phyloP scores from a whole-genome alignment of 1,140 invertebrate species.

The Trachymyrmex cornetzi region DNA sequence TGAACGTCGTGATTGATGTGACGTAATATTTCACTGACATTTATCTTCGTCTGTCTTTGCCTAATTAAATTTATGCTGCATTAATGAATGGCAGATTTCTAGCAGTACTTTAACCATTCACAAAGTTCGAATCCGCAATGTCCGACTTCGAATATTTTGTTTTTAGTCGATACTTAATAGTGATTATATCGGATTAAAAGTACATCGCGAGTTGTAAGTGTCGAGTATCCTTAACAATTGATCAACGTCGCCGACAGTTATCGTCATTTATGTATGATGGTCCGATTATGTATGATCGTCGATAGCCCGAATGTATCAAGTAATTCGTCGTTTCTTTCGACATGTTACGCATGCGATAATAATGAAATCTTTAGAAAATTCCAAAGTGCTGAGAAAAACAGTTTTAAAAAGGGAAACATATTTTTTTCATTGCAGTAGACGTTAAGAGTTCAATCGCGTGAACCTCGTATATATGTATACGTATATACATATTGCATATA shows the following conservation, averaged over 20 bases:
- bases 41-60: neutral
- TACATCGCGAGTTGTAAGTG: neutral
- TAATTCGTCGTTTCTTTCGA: slow-evolving; percentile 9
- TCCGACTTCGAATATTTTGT: neutral
- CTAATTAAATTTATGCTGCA: neutral
- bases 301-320: neutral
- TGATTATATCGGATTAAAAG: neutral
- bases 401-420: slow-evolving; percentile 34
- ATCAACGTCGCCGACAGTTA: neutral
- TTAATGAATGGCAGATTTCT: neutral
- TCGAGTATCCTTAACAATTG: slow-evolving; percentile 7
- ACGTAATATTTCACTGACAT: neutral
- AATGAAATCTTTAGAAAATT: slow-evolving; percentile 18
- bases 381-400: slow-evolving; percentile 32
- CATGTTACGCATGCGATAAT: neutral
- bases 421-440: slow-evolving; percentile 51
- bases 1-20: neutral
- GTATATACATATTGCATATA: slow-evolving; percentile 26
- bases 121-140: neutral
- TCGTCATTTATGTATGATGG: neutral
- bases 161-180: slow-evolving; percentile 26
- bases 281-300: too few species aligned
- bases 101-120: neutral
- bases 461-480: slow-evolving; percentile 19
- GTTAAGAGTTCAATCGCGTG: slow-evolving; percentile 33